Evolutionary conservation across 2,888 invertebrate species (phyloP).

Genomic region (Leptura quadrifasciata): DNA sequence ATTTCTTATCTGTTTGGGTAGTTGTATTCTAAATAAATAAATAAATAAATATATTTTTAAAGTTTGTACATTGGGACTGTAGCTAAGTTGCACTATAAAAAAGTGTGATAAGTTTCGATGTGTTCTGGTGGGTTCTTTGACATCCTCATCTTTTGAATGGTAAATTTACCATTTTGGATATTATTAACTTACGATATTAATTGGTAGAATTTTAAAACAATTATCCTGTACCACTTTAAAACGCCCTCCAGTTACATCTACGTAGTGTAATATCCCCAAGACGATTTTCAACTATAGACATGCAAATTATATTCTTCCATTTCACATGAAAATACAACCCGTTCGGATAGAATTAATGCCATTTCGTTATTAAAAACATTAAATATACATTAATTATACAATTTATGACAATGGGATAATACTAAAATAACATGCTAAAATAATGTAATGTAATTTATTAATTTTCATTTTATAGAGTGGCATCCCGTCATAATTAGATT

Average conservation of each 20-base stretch:
- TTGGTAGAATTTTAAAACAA: too few relatives aligned
- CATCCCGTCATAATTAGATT: neutral
- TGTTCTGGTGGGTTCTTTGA: too few relatives aligned
- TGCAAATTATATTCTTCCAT: neutral
- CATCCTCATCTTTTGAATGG: too few relatives aligned
- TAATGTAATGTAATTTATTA: neutral
- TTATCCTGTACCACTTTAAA: too few relatives aligned
- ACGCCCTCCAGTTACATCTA: neutral
- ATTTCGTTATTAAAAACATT: neutral
- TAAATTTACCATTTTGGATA: too few relatives aligned
- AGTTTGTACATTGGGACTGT: too few relatives aligned
- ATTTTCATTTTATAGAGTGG: neutral
- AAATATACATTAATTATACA: neutral
- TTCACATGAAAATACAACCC: neutral
- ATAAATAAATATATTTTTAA: too few relatives aligned
- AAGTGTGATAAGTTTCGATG: too few relatives aligned
- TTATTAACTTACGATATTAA: too few relatives aligned
- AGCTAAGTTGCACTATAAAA: too few relatives aligned
- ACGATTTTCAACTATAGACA: neutral
- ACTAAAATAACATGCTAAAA: neutral
- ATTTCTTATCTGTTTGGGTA: too few relatives aligned
- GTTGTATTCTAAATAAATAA: too few relatives aligned
- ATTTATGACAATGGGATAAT: constrained; percentile 1
- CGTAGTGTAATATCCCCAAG: neutral
- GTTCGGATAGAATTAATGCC: neutral